Conservation (phyloP, 1,140 invertebrate species). For the Monomorium pharaonis region DNA sequence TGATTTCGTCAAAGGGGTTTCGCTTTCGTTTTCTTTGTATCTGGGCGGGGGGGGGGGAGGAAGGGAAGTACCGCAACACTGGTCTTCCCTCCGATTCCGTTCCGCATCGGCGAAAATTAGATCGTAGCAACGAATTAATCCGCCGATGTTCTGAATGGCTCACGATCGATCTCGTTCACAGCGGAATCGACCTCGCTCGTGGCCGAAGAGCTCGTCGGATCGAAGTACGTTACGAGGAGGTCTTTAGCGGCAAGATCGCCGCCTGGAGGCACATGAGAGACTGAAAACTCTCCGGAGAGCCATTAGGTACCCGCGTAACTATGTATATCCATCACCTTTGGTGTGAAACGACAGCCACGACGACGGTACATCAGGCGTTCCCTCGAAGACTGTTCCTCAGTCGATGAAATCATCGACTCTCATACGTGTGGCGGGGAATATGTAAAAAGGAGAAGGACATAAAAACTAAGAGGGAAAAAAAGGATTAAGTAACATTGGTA, state of each 20-base stretch:
- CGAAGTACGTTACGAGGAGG: constrained; percentile 49
- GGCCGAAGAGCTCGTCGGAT: constrained; percentile 28
- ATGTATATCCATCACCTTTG: constrained; percentile 65
- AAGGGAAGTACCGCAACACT: neutral
- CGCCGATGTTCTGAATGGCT: neutral
- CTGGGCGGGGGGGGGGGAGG: neutral
- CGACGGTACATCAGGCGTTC: constrained; percentile 52
- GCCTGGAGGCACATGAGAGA: constrained; percentile 56
- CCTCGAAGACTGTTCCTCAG: constrained; percentile 24
- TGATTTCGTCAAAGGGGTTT: constrained; percentile 44
- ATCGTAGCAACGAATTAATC: constrained; percentile 15
- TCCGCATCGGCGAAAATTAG: constrained; percentile 27
- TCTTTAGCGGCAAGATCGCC: constrained; percentile 66
- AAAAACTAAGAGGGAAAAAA: neutral
- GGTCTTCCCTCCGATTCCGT: neutral
- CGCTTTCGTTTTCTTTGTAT: constrained; percentile 10
- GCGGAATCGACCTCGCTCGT: constrained; percentile 3
- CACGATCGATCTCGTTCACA: constrained; percentile 24
- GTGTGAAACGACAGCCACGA: constrained; percentile 62
- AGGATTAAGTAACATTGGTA: neutral
- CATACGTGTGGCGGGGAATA: neutral
- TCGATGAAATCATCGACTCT: constrained; percentile 32
- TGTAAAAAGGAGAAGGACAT: neutral
- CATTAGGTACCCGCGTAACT: constrained; percentile 71
- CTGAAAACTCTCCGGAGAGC: constrained; percentile 67